Percentiles rank a stretch among this genome's conserved stretches.
phyloP scores from a whole-genome alignment of 2,888 invertebrate species.

The Lasioglossum marginatum region DNA sequence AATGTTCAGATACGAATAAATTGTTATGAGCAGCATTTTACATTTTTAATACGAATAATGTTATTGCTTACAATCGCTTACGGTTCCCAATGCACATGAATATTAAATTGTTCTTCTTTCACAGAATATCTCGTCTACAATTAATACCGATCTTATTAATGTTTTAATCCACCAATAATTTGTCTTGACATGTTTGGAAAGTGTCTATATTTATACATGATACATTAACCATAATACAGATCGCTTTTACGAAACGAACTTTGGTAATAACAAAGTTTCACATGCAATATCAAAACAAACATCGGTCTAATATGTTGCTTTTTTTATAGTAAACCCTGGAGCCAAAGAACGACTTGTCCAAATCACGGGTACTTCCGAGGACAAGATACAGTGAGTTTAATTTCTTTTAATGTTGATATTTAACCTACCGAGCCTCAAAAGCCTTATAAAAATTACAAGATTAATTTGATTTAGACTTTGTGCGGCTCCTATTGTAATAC shows the following conservation, averaged over 20 bases:
- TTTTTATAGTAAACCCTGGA: conserved; percentile 94
- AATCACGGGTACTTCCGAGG: conserved; percentile 97
- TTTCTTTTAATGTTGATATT: not conserved
- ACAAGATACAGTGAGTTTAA: conserved; percentile 93
- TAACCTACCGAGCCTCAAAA: too few species aligned
- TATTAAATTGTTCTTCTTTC: conserved; percentile 32
- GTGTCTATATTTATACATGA: conserved; percentile 35
- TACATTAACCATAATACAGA: conserved; percentile 55
- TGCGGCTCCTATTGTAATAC: too few species aligned
- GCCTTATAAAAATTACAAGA: too few species aligned
- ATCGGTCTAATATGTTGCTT: conserved; percentile 21
- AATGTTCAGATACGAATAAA: conserved; percentile 28
- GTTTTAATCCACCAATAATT: conserved; percentile 50
- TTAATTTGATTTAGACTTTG: too few species aligned
- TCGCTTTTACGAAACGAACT: conserved; percentile 34
- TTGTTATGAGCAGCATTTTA: conserved; percentile 31
- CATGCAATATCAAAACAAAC: conserved; percentile 24
- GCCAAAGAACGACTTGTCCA: conserved; percentile 98
- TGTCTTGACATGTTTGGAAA: conserved; percentile 39
- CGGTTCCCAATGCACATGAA: conserved; percentile 34
- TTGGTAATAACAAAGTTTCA: conserved; percentile 36
- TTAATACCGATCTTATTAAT: conserved; percentile 38
- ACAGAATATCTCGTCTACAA: conserved; percentile 36
- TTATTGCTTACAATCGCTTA: conserved; percentile 51
- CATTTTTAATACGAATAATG: conserved; percentile 28